Base-by-base conservation (phyloP, 2,888 invertebrate genomes). In the Spilosoma lubricipeda region DNA sequence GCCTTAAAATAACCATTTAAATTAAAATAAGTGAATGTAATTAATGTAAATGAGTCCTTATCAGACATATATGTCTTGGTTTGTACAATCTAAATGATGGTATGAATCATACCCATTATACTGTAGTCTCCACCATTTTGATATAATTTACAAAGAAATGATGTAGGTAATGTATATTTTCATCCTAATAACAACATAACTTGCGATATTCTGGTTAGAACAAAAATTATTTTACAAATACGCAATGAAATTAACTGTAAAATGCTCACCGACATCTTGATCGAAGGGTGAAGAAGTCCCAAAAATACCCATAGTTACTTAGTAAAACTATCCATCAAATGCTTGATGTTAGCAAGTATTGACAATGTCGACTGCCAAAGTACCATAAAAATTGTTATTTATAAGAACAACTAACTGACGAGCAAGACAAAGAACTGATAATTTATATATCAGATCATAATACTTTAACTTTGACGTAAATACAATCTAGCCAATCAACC, bases 251-350 rank as follows among this genome's bases (percentile, higher is more conserved):
- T 56, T 3, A 33, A 2, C 59, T 48, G 59, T 18, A 30, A n/a
- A 52, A 36, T 52, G 83, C 87, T 86, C 83, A 83, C 83, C 83
- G 70, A 83, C 83, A 78, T 83, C 83, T 76, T 83, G 81, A 75
- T 84, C 81, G 70, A 84, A 85, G 11, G 84, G 83, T 73, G 83
- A 84, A 69, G 80, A 78, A 70, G 81, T 84, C 45, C 83, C 81
- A 33, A 84, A 84, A 73, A 84, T 82, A 27, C 83, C 83, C 83
- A 83, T 83, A 7, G 18, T 72, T 74, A 63, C 23, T 52, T 59
- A n/a, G 36, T 30, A 4, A 36, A 73, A 69, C 48, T 30, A 70
- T 66, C 67, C 70, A 74, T 72, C 27, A 74, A 73, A 67, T 48
- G 48, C 7, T 71, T 30, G 33, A 67, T 42, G 36, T 15, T 39